phyloP scores from a whole-genome alignment of 1,140 invertebrate genomes.

The Proales similis region DNA sequence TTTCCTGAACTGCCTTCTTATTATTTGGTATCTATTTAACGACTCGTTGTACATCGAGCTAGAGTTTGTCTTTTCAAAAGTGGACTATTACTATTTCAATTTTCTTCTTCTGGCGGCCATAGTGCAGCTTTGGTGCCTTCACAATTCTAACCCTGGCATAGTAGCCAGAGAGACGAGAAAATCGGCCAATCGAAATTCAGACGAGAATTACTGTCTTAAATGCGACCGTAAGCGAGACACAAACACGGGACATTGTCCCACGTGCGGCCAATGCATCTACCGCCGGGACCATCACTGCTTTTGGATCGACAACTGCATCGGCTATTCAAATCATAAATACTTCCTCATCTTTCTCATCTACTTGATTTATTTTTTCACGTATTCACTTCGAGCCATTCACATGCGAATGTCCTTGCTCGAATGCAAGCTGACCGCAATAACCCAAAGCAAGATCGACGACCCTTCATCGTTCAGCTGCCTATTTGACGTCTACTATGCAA shows the following conservation, averaged over 20 bases:
- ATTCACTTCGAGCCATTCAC: not conserved
- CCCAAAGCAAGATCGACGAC: not conserved
- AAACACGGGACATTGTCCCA: conserved; percentile 3
- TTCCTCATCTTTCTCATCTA: conserved; percentile 8
- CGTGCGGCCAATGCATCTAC: conserved; percentile 16
- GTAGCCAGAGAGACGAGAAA: not conserved
- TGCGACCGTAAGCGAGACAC: not conserved
- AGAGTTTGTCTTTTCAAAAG: not conserved
- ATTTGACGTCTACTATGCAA: not conserved
- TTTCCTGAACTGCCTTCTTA: not conserved
- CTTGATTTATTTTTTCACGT: conserved; percentile 6
- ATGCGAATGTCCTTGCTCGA: not conserved
- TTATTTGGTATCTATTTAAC: conserved; percentile 3
- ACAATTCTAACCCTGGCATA: conserved; percentile 26
- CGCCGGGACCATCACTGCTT: conserved; percentile 34
- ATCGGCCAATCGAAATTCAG: not conserved
- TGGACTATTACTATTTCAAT: conserved; percentile 7
- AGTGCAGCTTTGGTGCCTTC: not conserved
- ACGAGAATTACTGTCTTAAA: conserved; percentile 8
- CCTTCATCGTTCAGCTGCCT: not conserved
- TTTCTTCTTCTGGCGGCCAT: not conserved
- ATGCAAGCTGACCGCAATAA: not conserved
- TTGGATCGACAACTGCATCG: conserved; percentile 36
- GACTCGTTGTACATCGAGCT: not conserved
- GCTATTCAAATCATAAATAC: conserved; percentile 34